These are phyloP conservation scores for Gavialis gangeticus DNA, from an alignment of 2,113 vertebrate species.

Conservation along the genomic window DNA sequence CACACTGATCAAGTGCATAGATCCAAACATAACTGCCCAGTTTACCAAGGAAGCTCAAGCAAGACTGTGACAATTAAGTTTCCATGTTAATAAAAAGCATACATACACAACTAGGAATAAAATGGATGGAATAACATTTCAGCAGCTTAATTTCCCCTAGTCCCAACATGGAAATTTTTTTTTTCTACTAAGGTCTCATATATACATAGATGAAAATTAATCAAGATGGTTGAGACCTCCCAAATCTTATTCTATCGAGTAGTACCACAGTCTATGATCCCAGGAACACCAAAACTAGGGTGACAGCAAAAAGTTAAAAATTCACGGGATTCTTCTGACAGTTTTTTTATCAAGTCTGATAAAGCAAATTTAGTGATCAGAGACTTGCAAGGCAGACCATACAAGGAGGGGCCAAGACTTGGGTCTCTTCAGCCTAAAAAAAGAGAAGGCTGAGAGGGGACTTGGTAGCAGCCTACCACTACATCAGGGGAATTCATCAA, in stretches of 20 bases:
- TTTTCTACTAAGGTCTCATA: background rate
- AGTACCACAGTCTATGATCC: background rate
- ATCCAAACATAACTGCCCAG: background rate
- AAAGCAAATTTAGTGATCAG: slow-evolving; percentile 15
- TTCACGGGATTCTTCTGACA: background rate
- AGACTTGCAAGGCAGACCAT: no score
- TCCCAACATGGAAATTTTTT: background rate
- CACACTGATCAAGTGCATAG: accelerated
- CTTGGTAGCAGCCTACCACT: no score
- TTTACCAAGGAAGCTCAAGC: background rate
- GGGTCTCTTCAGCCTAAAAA: no score
- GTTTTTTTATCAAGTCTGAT: background rate
- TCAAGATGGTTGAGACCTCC: background rate
- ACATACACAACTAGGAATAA: background rate
- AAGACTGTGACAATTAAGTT: background rate
- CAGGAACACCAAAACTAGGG: background rate
- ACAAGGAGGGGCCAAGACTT: no score
- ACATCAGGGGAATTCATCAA: no score
- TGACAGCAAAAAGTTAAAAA: slow-evolving; percentile 27
- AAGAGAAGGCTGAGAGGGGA: no score
- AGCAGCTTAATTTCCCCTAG: background rate
- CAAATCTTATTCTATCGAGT: background rate
- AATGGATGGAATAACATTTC: background rate
- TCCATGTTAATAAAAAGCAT: background rate
- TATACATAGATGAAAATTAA: background rate